These are phyloP conservation scores for Adoxophyes honmai DNA, from an alignment of 1,140 invertebrate genomes.

Conservation along the genomic window DNA sequence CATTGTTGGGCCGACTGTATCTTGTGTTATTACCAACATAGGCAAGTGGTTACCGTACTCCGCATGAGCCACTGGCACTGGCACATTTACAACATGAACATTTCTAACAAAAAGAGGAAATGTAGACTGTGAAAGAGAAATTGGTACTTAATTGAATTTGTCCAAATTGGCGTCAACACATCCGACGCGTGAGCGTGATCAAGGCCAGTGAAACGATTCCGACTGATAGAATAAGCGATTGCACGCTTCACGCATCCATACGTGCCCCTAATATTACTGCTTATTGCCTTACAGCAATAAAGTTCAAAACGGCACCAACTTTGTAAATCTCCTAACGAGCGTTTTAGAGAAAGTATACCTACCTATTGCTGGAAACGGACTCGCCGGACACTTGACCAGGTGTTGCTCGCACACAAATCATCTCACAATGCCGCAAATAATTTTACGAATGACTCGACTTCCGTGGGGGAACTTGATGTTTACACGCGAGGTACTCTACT, in stretches of 20 bases:
- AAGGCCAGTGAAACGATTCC: slow-evolving; percentile 21
- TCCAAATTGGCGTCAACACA: slow-evolving; percentile 16
- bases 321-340: neutral
- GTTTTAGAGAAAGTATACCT: slow-evolving; percentile 10
- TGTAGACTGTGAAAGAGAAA: slow-evolving; percentile 16
- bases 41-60: neutral
- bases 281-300: neutral
- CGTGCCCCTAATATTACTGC: neutral
- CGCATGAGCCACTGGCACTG: slow-evolving; percentile 2
- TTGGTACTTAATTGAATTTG: slow-evolving; percentile 21
- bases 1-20: too few species aligned
- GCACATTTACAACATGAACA: too few species aligned
- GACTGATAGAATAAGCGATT: slow-evolving; percentile 2
- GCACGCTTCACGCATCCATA: slow-evolving; percentile 10
- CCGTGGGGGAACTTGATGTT: slow-evolving; percentile 9
- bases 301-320: neutral
- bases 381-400: slow-evolving; percentile 5
- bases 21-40: too few species aligned
- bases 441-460: slow-evolving; percentile 3
- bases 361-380: neutral
- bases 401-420: slow-evolving; percentile 5
- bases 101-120: slow-evolving; percentile 10
- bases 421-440: slow-evolving; percentile 9
- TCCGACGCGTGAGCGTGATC: slow-evolving; percentile 20
- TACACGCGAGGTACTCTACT: neutral